These are phyloP conservation scores for Lissonota sp. DNA, from an alignment of 2,888 invertebrate species.

Conservation along the genomic window DNA sequence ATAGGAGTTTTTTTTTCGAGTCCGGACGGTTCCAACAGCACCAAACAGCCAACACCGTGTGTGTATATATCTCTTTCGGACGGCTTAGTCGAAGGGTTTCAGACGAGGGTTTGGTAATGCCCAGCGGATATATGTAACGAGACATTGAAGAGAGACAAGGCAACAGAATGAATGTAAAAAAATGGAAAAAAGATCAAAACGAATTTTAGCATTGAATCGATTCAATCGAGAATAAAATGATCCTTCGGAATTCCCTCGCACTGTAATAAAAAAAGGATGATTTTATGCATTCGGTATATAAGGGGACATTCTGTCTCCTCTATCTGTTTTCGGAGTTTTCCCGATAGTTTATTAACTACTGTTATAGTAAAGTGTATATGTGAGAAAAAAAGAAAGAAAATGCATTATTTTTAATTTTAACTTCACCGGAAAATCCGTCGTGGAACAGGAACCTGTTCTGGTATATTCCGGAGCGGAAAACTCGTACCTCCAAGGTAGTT, in stretches of 20 bases:
- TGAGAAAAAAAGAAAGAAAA: neutral
- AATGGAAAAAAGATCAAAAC: neutral
- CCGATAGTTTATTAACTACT: neutral
- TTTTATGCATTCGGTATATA: slow-evolving; percentile 16
- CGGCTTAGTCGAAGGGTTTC: slow-evolving; percentile 19
- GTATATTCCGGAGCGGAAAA: slow-evolving; percentile 53
- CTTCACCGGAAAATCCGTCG: slow-evolving; percentile 20
- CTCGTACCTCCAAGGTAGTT: slow-evolving; percentile 18
- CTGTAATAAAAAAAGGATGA: neutral
- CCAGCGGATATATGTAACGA: neutral
- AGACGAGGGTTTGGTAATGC: neutral
- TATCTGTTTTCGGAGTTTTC: slow-evolving; percentile 6
- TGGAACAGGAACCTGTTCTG: neutral
- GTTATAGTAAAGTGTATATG: neutral
- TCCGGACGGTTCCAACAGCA: too few relatives aligned
- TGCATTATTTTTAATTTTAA: slow-evolving; percentile 22
- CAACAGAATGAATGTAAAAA: neutral
- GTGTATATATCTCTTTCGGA: neutral
- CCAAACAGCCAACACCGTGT: neutral
- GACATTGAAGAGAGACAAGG: neutral
- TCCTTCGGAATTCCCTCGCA: slow-evolving; percentile 1
- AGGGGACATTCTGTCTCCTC: neutral
- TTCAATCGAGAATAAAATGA: slow-evolving; percentile 2
- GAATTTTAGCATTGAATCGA: slow-evolving; percentile 25
- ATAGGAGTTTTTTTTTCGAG: too few relatives aligned